phyloP scores from a whole-genome alignment of 2,797 vertebrate species.

The Chaunax sp. region DNA sequence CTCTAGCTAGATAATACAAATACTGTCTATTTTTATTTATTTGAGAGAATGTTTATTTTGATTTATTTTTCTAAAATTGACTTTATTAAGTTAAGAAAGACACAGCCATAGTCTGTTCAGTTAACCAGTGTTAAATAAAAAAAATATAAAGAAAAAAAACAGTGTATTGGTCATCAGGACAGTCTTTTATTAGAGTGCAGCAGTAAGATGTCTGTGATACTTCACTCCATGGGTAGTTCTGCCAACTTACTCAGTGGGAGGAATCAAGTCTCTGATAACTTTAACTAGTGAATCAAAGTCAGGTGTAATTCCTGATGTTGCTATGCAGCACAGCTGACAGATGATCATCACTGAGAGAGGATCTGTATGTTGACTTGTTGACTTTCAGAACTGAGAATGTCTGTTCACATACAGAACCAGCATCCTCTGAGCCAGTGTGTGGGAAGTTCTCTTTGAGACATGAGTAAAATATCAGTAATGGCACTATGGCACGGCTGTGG shows the following conservation, averaged over 20 bases:
- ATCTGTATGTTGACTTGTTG: constrained; percentile 59
- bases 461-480: constrained; percentile 4
- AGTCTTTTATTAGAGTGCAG: too few species aligned
- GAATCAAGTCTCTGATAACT: constrained; percentile 37
- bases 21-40: too few species aligned
- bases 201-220: too few species aligned
- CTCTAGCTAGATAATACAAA: too few species aligned
- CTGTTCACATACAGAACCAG: neutral
- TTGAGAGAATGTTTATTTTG: too few species aligned
- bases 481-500: neutral
- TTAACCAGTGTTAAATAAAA: too few species aligned
- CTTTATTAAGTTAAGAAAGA: too few species aligned
- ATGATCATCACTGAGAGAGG: constrained; percentile 51
- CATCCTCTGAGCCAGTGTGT: neutral
- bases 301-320: constrained; percentile 43
- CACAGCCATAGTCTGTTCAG: too few species aligned
- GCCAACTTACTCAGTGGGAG: constrained; percentile 27
- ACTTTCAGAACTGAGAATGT: constrained; percentile 44
- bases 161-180: too few species aligned
- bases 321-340: constrained; percentile 41
- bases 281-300: constrained; percentile 48
- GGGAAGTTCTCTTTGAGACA: neutral
- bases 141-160: too few species aligned
- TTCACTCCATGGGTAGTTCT: too few species aligned
- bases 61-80: too few species aligned